Evolutionary conservation across 2,797 vertebrate species (phyloP).

Genomic region (Pseudochaenichthys georgianus): DNA sequence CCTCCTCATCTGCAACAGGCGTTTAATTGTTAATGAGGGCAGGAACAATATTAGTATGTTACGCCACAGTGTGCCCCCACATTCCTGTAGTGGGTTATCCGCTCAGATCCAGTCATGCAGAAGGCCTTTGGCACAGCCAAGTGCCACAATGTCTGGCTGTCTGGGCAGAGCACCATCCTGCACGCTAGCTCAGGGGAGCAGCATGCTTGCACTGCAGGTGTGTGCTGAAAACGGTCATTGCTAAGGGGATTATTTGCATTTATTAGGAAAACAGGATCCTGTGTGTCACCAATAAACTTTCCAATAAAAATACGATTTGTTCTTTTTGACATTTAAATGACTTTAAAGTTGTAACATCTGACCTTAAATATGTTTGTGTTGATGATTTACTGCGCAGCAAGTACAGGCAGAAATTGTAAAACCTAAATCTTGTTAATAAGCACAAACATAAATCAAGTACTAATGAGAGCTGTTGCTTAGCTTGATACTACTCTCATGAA

Average conservation of each 20-base stretch:
- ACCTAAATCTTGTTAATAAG: background rate
- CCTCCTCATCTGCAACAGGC: conserved; percentile 22
- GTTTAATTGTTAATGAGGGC: conserved; percentile 59
- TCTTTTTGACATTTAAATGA: background rate
- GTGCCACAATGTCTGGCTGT: conserved; percentile 67
- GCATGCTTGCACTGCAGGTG: conserved; percentile 29
- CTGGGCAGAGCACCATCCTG: conserved; percentile 43
- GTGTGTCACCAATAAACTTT: background rate
- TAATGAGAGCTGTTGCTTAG: too few species aligned
- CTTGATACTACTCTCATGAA: background rate
- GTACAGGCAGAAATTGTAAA: background rate
- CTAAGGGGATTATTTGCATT: background rate
- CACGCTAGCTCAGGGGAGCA: background rate
- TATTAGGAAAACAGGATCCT: background rate
- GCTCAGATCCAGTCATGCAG: conserved; percentile 76
- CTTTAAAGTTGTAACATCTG: too few species aligned
- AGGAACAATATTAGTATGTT: conserved; percentile 60
- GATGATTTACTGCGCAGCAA: background rate
- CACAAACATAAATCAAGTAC: too few species aligned
- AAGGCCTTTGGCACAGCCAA: conserved; percentile 72
- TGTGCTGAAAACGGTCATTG: conserved; percentile 8
- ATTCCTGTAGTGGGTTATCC: conserved; percentile 77
- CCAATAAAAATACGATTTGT: background rate
- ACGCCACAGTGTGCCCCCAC: conserved; percentile 56
- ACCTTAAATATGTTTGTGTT: background rate